Conservation (phyloP, 2,113 vertebrate species). For the Taurulus bubalis region DNA sequence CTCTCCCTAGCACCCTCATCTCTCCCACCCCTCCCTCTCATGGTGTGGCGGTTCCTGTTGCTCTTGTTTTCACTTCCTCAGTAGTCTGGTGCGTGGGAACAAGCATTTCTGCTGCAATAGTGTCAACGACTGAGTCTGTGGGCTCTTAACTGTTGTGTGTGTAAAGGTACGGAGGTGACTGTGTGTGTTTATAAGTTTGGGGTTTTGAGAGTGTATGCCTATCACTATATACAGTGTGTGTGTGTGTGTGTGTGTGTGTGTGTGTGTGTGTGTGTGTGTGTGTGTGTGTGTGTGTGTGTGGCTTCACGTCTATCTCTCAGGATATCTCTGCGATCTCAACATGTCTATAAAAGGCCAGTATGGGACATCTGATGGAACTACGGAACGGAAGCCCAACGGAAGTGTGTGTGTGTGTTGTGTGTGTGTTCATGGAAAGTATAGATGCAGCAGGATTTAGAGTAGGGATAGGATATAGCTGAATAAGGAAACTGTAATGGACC, state of each 20-base stretch:
- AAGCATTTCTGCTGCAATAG: constrained; percentile 62
- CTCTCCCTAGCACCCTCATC: constrained; percentile 16
- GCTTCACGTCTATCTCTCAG: constrained; percentile 48
- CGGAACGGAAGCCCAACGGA: constrained; percentile 36
- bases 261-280: constrained; percentile 1
- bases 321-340: constrained; percentile 59
- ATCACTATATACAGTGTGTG: constrained; percentile 7
- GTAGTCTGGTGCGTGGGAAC: constrained; percentile 81
- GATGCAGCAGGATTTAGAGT: constrained; percentile 34
- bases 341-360: constrained; percentile 65
- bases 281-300: constrained; percentile 8
- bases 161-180: constrained; percentile 40
- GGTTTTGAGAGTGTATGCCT: constrained; percentile 5
- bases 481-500: constrained; percentile 46
- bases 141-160: constrained; percentile 8
- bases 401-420: constrained; percentile 4
- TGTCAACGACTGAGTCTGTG: constrained; percentile 49
- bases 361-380: constrained; percentile 47
- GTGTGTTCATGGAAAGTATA: constrained; percentile 26
- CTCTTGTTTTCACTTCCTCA: constrained; percentile 83
- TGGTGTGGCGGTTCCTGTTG: constrained; percentile 79
- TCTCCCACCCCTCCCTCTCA: constrained; percentile 71
- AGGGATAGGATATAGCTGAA: constrained; percentile 47
- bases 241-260: constrained; percentile 16
- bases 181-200: constrained; percentile 18